Conservation (phyloP, 2,888 invertebrate species). For the Diarsia brunnea region DNA sequence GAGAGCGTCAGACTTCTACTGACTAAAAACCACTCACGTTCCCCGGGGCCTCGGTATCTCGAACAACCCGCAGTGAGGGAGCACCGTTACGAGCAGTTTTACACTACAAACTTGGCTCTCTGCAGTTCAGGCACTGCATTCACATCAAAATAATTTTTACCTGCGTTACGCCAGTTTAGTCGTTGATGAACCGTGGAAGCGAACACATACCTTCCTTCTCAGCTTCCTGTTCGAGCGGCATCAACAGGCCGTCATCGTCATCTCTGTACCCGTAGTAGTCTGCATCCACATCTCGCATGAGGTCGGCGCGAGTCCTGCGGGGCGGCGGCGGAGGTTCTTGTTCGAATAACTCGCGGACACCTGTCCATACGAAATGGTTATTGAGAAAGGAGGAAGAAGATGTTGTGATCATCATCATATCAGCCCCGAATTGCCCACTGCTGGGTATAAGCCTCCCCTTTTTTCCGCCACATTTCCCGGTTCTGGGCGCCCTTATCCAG, state of each 20-base stretch:
- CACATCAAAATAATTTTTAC: too few relatives aligned
- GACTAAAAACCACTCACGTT: too few relatives aligned
- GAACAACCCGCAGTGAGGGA: too few relatives aligned
- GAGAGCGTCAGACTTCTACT: too few relatives aligned
- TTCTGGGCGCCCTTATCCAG: too few relatives aligned
- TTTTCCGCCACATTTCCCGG: too few relatives aligned
- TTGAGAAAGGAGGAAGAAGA: background rate
- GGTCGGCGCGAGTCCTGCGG: slow-evolving; percentile 97
- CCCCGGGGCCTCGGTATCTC: too few relatives aligned
- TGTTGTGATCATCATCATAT: too few relatives aligned
- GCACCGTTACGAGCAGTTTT: too few relatives aligned
- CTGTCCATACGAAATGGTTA: slow-evolving; percentile 76
- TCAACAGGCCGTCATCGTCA: slow-evolving; percentile 98
- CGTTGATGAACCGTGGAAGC: background rate
- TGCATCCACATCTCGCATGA: slow-evolving; percentile 99
- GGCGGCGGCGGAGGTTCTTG: slow-evolving; percentile 98
- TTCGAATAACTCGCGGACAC: slow-evolving; percentile 99
- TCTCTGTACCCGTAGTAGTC: slow-evolving; percentile 99
- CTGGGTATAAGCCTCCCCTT: too few relatives aligned
- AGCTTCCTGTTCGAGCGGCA: slow-evolving; percentile 95
- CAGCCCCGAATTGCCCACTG: too few relatives aligned
- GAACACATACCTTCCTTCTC: slow-evolving; percentile 92
- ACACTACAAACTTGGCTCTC: background rate
- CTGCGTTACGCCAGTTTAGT: background rate
- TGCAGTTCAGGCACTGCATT: background rate